Evolutionary conservation across 1,140 invertebrate species (phyloP).

Genomic region (Heliconius congener): DNA sequence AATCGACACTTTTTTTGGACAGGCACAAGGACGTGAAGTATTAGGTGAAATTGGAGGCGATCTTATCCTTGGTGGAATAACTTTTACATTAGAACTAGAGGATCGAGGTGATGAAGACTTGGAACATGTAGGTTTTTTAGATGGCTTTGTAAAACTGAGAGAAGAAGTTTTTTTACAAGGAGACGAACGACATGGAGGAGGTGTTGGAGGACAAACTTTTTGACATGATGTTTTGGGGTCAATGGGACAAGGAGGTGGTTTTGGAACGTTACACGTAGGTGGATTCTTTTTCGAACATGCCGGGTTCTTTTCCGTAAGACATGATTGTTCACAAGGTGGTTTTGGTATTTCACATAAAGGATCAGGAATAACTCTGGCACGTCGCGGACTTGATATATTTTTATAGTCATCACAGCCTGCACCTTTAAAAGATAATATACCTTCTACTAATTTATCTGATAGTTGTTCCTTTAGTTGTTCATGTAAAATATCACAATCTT

Average conservation of each 20-base stretch:
- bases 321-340: constrained; percentile 40
- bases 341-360: constrained; percentile 43
- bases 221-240: constrained; percentile 27
- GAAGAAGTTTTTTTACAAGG: not conserved
- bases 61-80: constrained; percentile 20
- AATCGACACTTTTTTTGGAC: constrained; percentile 5
- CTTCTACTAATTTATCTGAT: constrained; percentile 35
- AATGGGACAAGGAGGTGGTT: constrained; percentile 20
- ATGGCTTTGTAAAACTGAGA: not conserved
- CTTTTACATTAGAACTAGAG: constrained; percentile 9
- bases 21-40: constrained; percentile 5
- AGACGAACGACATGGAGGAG: constrained; percentile 22
- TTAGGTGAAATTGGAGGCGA: not conserved
- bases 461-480: constrained; percentile 31
- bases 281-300: constrained; percentile 39
- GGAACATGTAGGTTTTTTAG: not conserved
- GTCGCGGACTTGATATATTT: constrained; percentile 32
- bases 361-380: constrained; percentile 32
- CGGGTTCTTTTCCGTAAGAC: constrained; percentile 35
- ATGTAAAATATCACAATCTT: constrained; percentile 45
- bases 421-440: constrained; percentile 47
- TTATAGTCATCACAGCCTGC: constrained; percentile 41
- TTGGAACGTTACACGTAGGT: constrained; percentile 32
- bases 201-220: constrained; percentile 34
- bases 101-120: not conserved